Base-by-base conservation (phyloP, 1,140 invertebrate genomes). In the Oryctes rhinoceros region DNA sequence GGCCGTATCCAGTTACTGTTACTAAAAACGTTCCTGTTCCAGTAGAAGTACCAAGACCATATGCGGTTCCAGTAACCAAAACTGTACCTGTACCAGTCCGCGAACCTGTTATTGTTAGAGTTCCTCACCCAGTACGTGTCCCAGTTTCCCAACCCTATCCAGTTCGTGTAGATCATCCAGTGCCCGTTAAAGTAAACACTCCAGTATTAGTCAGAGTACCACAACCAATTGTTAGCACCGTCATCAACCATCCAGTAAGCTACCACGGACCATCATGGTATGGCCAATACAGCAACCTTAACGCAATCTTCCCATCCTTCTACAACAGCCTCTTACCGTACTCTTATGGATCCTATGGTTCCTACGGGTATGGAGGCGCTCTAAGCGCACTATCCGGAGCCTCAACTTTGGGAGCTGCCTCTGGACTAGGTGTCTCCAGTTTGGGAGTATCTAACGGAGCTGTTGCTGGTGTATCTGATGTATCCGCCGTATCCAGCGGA, bases 31-130 rank as follows among this genome's bases (percentile, higher is more conserved):
- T 78, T 20, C 24, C 47, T 13, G n/a, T 30, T 85, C 82, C 80
- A 18, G 82, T 84, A 30, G 78, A 83, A 76, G 81, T 83, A 11
- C 78, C 80, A 39, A 79, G 81, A 80, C 81, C 83, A 67, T 82
- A 85, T 44, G 82, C 83, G 0, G 85, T 87, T 79, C 81, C 82
- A 67, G 84, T 86, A 15, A 82, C 84, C 39, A 84, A 80, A 79
- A 81, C 84, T 15, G 84, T 85, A 24, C 81, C 79, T 15, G 79
- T 84, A 53, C 80, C 71, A 15, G 81, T 84, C 11, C 81, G 80
- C 24, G 80, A 81, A 78, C 81, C 83, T n/a, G 76, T 83, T n/a
- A 79, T 81, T 13, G 74, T 80, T 3, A 47, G 35, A 49, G 74
- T 80, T 76, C 79, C 79, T 80, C 78, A 83, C 18, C 77, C 59